These are phyloP conservation scores for Therioaphis trifolii DNA, from an alignment of 2,888 invertebrate genomes.

Conservation along the genomic window DNA sequence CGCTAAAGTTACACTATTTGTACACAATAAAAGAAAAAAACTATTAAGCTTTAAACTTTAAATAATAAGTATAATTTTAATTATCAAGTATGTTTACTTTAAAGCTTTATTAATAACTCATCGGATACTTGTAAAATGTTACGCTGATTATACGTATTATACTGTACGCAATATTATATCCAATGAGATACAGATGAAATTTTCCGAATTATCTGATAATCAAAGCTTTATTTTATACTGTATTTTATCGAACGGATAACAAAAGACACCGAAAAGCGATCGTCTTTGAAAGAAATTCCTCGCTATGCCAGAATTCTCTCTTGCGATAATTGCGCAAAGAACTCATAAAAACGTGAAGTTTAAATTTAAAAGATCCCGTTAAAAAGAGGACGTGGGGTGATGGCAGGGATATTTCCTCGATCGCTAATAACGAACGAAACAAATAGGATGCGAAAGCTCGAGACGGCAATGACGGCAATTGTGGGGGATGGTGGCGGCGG, in stretches of 20 bases:
- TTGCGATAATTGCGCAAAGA: constrained; percentile 9
- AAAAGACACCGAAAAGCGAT: background rate
- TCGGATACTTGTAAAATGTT: too few species aligned
- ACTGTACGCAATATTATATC: too few species aligned
- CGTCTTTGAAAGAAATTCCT: constrained; percentile 7
- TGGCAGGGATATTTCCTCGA: constrained; percentile 37
- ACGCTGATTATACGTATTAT: too few species aligned
- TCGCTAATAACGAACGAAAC: constrained; percentile 50
- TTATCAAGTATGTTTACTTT: too few species aligned
- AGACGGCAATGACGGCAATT: constrained; percentile 23
- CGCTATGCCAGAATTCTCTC: background rate
- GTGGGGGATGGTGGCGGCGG: background rate
- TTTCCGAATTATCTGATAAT: background rate
- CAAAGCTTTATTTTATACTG: background rate
- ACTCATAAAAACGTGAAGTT: constrained; percentile 42
- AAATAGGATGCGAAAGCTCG: constrained; percentile 36
- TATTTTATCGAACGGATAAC: background rate
- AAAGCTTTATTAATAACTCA: too few species aligned
- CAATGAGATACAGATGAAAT: too few species aligned
- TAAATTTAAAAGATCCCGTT: constrained; percentile 43
- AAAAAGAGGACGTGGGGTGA: background rate
- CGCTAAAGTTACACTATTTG: too few species aligned
- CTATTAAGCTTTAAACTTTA: too few species aligned
- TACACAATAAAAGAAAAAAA: too few species aligned
- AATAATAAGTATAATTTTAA: too few species aligned